phyloP scores from a whole-genome alignment of 2,888 invertebrate genomes.

The Lasiommata megera region DNA sequence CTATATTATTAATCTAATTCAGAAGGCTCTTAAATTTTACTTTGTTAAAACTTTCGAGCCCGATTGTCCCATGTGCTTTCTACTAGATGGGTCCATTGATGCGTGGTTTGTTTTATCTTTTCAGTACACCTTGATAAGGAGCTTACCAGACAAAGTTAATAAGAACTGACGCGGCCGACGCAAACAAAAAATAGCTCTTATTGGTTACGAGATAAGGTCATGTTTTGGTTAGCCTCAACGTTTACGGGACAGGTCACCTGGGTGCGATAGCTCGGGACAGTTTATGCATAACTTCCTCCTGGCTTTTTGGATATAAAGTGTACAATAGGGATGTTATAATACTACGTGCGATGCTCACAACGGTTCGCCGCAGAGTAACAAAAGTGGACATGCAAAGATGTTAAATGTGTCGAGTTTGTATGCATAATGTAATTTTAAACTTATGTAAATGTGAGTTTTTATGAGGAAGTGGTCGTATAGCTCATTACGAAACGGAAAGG shows the following conservation, averaged over 20 bases:
- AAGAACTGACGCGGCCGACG: slow-evolving; percentile 56
- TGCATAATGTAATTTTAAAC: slow-evolving; percentile 34
- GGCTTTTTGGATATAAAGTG: slow-evolving; percentile 54
- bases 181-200: slow-evolving; percentile 53
- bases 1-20: too few relatives aligned
- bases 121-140: slow-evolving; percentile 77
- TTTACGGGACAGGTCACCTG: slow-evolving; percentile 44
- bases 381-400: slow-evolving; percentile 36
- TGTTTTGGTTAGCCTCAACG: slow-evolving; percentile 46
- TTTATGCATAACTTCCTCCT: slow-evolving; percentile 52
- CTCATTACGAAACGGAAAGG: slow-evolving; percentile 28
- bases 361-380: slow-evolving; percentile 33
- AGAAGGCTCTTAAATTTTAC: background rate
- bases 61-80: slow-evolving; percentile 62
- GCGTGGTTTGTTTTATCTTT: slow-evolving; percentile 70
- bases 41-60: slow-evolving; percentile 34
- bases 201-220: slow-evolving; percentile 46
- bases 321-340: slow-evolving; percentile 50
- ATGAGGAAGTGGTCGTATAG: slow-evolving; percentile 25
- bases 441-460: slow-evolving; percentile 28
- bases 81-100: slow-evolving; percentile 54
- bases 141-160: slow-evolving; percentile 72
- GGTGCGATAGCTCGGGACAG: slow-evolving; percentile 44
- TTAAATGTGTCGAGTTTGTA: slow-evolving; percentile 37
- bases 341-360: slow-evolving; percentile 37